Evolutionary conservation across 2,113 vertebrate species (phyloP), one percentile per base, ranked within the genome.

Genomic region (Antennarius striatus): DNA sequence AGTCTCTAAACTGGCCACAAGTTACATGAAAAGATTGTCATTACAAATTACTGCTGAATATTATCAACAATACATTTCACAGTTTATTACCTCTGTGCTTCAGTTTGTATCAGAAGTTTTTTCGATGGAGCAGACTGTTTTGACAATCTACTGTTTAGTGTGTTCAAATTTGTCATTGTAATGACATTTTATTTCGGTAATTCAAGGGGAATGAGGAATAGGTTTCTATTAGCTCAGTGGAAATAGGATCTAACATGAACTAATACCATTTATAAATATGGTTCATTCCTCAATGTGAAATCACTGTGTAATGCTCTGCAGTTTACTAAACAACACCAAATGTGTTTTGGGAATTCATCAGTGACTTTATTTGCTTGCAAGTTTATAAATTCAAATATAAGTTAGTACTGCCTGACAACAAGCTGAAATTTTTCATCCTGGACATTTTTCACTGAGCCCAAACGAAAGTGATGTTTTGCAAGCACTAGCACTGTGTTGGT

Each of bases 251-350:
- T 22, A 53, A 73, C 11, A 51, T 5, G 13, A 80, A 14, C 61
- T 28, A 48, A 56, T 61, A 67, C 65, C 56, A 46, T 69, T 39
- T 63, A 36, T 54, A 71, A 50, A 45, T 56, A 14, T 81, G 76
- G 70, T 28, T 77, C 5, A 50, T 43, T 69, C 46, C 68, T 46
- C 60, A 71, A 53, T 76, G 72, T 81, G 3, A 75, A 80, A 82
- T 79, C 87, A 86, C 84, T 89, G 85, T 87, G 78, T 65, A 61
- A 52, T 43, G 65, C 62, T 81, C 65, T 73, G 70, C 67, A 85
- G 53, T 81, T 68, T 50, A 73, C 73, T 76, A 71, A 84, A 65
- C 47, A 63, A 80, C 61, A 66, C 51, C 61, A 46, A 80, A 48
- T 22, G 22, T 63, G 66, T 51, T 59, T 54, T 30, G 56, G 45